Evolutionary conservation across 1,140 invertebrate genomes (phyloP).

Genomic region (Papilio aristodemus): DNA sequence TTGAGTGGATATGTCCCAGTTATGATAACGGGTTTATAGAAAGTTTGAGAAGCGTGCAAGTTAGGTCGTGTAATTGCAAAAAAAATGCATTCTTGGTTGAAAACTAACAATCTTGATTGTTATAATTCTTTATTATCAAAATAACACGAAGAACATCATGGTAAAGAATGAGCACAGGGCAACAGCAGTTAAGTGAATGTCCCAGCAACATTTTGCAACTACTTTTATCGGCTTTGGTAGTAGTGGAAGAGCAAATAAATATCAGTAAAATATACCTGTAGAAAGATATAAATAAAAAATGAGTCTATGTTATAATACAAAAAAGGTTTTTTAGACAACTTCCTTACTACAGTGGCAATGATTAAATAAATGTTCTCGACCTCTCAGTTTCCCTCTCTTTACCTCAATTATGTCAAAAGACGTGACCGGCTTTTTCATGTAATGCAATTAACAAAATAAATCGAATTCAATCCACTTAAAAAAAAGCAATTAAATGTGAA

Average conservation of each 20-base stretch:
- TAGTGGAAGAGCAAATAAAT: no score
- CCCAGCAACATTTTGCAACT: no score
- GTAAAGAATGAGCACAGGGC: no score
- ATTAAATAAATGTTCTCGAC: neutral
- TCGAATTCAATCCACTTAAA: neutral
- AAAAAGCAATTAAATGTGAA: neutral
- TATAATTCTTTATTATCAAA: neutral
- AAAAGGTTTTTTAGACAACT: no score
- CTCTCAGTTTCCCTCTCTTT: no score
- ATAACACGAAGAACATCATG: no score
- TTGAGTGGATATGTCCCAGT: slow-evolving; percentile 27
- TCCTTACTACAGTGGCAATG: neutral
- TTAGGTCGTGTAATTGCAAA: neutral
- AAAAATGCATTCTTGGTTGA: no score
- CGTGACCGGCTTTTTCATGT: neutral
- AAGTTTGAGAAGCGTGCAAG: neutral
- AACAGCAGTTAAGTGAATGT: no score
- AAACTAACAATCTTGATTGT: neutral
- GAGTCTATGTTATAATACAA: no score
- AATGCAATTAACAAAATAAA: slow-evolving; percentile 14
- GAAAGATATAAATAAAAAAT: no score
- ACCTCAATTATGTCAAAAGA: neutral
- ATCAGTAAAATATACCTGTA: no score
- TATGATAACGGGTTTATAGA: slow-evolving; percentile 20
- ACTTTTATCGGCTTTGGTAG: no score